Conservation (phyloP, 2,113 vertebrate species). For the cat (Felis catus) region F.catus_Fca126_mat1.0 CM031423.1:48344501-48345000, state of each 20-base stretch:
- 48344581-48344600: slow-evolving; percentile 64
- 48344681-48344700: slow-evolving; percentile 55
- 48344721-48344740: neutral
- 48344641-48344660: slow-evolving; percentile 17
- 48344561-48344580: slow-evolving; percentile 68
- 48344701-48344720: neutral
- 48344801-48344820: no score
- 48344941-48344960: slow-evolving; percentile 41
- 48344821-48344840: neutral
- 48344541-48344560: slow-evolving; percentile 59
- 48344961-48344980: slow-evolving; percentile 28
- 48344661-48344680: slow-evolving; percentile 50
- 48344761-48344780: no score
- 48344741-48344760: no score
- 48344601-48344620: slow-evolving; percentile 57
- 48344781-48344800: neutral
- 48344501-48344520: slow-evolving; percentile 45
- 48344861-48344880: slow-evolving; percentile 20
- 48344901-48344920: slow-evolving; percentile 3
- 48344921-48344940: slow-evolving; percentile 49
- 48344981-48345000: neutral
- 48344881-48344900: slow-evolving; percentile 48
- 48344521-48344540: neutral
- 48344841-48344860: neutral
- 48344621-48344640: neutral